Base-by-base conservation (phyloP, 1,140 invertebrate species). In the Eciton burchellii region DNA sequence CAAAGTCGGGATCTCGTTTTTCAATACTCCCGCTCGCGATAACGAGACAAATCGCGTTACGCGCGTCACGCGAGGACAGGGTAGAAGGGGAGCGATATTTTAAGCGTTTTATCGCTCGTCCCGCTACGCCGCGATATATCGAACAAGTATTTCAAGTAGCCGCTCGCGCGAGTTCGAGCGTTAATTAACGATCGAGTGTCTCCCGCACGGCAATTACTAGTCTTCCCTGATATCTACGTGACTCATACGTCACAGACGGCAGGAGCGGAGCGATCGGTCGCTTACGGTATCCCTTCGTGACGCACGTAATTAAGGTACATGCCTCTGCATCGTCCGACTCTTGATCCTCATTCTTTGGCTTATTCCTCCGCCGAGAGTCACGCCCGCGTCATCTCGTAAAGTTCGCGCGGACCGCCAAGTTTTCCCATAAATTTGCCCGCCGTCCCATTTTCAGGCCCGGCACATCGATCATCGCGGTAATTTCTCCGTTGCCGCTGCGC, bases 1-100 rank as follows among this genome's bases (percentile, higher is more conserved):
- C 83, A 88, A 85, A 88, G 83, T 82, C 83, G 72, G 82, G 83
- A 82, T 85, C 87, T 87, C 87, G 86, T 88, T 88, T 88, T 88
- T 84, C 70, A 72, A 26, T 70, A 49, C 62, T n/a, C 60, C 49
- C 65, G 45, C 41, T 56, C 63, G 57, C 66, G 72, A 29, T 85
- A 87, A 88, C 83, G 87, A 88, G 87, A 88, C 85, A 88, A 88
- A 88, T 81, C 74, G 65, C 54, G 85, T 65, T 77, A 82, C 85
- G 82, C 60, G 56, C 65, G n/a, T n/a, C 35, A 63, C 63, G 29
- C 35, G 35, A 14, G 35, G 6, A 35, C 41, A 3, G 21, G 43
- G 56, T 59, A 41, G 16, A 63, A 56, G 49, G 35, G 16, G 21
- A 49, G 52, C 41, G 16, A 79, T 79, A 79, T 79, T 70, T 79